Evolutionary conservation across 2,113 vertebrate species (phyloP), one percentile per base, ranked within the genome.

Genomic region (Eublepharis macularius): DNA sequence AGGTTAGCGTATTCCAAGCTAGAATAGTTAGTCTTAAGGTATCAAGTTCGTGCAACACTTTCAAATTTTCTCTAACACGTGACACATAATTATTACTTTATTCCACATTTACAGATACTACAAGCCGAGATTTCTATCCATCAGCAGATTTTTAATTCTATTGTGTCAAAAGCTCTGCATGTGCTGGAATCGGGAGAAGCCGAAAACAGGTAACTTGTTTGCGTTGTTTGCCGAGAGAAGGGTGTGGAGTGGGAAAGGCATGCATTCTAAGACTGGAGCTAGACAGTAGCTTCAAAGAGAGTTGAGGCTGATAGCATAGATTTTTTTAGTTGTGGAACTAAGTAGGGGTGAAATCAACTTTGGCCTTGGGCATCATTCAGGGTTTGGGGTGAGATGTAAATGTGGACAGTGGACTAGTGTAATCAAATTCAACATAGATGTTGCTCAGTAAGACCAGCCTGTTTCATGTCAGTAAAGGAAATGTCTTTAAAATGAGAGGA

Each of bases 81-180:
- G 51, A 41, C 36, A 24, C 45, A 32, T 39, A 65, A 45, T 86
- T 81, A 6, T 83, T 87, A 80, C 83, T 2, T 88, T 80, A 91
- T 65, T 1, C 73, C 39, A 24, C 88, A 45, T 89, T 91, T 89
- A 79, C 94, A 99, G 98, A 92, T 96, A 87, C 96, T 99, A 88
- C 98, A 98, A 96, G 96, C 96, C 0, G 98, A 99, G 93, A 94
- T 98, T 75, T 97, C 96, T 76, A 91, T 97, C 41, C 96, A 97
- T 72, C 98, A 99, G 89, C 96, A 97, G 93, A 96, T 97, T 80
- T 97, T 98, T 47, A 97, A 98, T 88, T 96, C 96, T 4, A 97
- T 98, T 6, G 86, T 98, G 89, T 91, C 90, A 14, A 97, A 98
- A 79, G 97, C 97, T 63, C 95, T 98, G 79, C 94, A 94, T 0